Conservation (phyloP, 2,888 invertebrate species). For the Cantharis lateralis region DNA sequence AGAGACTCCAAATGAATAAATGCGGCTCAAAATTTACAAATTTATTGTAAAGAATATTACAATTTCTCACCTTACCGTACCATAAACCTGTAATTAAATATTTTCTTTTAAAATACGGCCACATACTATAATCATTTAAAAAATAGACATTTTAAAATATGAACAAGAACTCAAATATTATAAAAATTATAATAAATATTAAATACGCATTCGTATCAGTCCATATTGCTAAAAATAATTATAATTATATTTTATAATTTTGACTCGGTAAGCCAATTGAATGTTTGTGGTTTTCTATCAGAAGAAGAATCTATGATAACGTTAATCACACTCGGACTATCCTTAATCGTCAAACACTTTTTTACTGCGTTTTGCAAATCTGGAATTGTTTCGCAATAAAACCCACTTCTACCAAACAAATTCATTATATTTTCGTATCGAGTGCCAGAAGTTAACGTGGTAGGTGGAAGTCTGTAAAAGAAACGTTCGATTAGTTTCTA, state of each 20-base stretch:
- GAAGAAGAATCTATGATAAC: constrained; percentile 87
- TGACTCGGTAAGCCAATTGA: constrained; percentile 91
- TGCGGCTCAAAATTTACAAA: no score
- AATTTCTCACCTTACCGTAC: not conserved
- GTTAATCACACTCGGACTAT: constrained; percentile 87
- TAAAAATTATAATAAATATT: not conserved
- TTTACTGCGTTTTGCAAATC: constrained; percentile 75
- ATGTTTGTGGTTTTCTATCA: constrained; percentile 88
- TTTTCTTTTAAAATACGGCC: not conserved
- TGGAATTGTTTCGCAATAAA: constrained; percentile 76
- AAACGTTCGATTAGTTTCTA: constrained; percentile 10
- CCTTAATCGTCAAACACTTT: constrained; percentile 68
- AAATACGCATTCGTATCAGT: no score
- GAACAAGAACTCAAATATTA: not conserved
- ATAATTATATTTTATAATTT: constrained; percentile 66
- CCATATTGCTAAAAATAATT: not conserved
- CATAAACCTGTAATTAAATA: no score
- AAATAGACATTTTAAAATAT: not conserved
- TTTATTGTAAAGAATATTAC: no score
- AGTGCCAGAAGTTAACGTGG: constrained; percentile 75
- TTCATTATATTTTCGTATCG: constrained; percentile 90
- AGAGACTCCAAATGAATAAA: no score
- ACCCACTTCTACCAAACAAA: constrained; percentile 82
- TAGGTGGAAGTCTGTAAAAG: constrained; percentile 78
- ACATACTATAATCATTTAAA: no score